Base-by-base conservation (phyloP, 2,113 vertebrate genomes). In the Indicator maculatus region DNA sequence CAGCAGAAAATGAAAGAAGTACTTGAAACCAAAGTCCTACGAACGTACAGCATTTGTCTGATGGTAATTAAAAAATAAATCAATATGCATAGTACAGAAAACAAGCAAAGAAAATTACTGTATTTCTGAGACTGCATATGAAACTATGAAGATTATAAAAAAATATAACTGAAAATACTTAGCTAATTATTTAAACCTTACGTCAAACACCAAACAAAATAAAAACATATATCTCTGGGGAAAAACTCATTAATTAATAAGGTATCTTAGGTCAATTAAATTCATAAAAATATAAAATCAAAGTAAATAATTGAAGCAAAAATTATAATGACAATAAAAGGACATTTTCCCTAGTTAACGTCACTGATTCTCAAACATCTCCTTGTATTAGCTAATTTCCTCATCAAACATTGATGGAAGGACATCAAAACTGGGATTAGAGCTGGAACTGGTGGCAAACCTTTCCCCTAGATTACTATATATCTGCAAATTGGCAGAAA, bases 391-490 rank as follows among this genome's bases (percentile, higher is more conserved):
- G 85, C 94, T 96, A 90, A 98, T 97, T 96, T 98, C 97, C 65
- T 97, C 86, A 93, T 97, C 96, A 96, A 98, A 98, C 93, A 97
- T 83, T 85, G 73, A 94, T 93, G 98, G 94, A 94, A 98, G 52
- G 80, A 47, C 30, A 97, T 63, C 93, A 96, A 98, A 98, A 93
- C 88, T 97, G 14, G 94, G 95, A 72, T 97, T 96, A 90, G 98
- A 98, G 20, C 55, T 94, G 81, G 93, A 96, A 86, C 96, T 89
- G 77, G 97, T 97, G 69, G 95, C 86, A 41, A 97, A 97, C 69
- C 97, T 98, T 90, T 98, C 96, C 63, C 98, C 96, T 41, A 98
- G 87, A 56, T 94, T 96, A 74, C 95, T 97, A 76, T 98, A 98
- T 70, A 98, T 88, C 94, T 98, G 95, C 31, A 98, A 96, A 98